Base-by-base conservation (phyloP, 2,888 invertebrate species). In the Andrena trimmerana region DNA sequence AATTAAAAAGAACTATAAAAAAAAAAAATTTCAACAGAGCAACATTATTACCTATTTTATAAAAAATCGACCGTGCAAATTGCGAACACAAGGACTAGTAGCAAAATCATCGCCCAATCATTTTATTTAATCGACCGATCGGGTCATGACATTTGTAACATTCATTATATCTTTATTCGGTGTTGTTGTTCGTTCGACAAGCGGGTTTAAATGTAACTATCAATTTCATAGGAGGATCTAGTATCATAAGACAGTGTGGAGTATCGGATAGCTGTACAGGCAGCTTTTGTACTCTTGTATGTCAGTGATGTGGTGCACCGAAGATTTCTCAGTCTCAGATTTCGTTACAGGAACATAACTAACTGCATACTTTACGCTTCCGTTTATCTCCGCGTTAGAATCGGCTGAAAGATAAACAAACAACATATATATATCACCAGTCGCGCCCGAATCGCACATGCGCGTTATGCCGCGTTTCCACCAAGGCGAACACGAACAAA, bases 1-100 rank as follows among this genome's bases (percentile, higher is more conserved):
- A 92, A 91, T 91, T 90, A 90, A 87, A 83, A 85, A 87, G 88
- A 88, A 88, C 71, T 86, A 83, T 84, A 79, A 89, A 83, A 84
- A 77, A 83, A 84, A 77, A 62, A 20, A 20, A 20, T 20, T 57
- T 10, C 59, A 62, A 42, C 52, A 24, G 62, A 24, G 24, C 24
- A 42, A 48, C 4, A 4, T 16, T 42, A 16, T 42, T 42, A 42
- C 16, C 16, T 42, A 42, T 42, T 42, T 42, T 5, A 42, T 16
- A 42, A 42, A 42, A 76, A 75, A 10, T 13, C 2, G 27, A 10
- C 13, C 7, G 13, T 27, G 13, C 8, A 59, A 24, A 48, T 63
- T 52, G 36, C n/a, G 57, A 57, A 16, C 20, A 31, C 13, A 59
- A 66, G 57, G 24, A 57, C 24, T 27, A 33, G 4, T 16, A 57